These are phyloP conservation scores for Cryptocephalus moraei DNA, from an alignment of 2,888 invertebrate genomes.

Conservation along the genomic window DNA sequence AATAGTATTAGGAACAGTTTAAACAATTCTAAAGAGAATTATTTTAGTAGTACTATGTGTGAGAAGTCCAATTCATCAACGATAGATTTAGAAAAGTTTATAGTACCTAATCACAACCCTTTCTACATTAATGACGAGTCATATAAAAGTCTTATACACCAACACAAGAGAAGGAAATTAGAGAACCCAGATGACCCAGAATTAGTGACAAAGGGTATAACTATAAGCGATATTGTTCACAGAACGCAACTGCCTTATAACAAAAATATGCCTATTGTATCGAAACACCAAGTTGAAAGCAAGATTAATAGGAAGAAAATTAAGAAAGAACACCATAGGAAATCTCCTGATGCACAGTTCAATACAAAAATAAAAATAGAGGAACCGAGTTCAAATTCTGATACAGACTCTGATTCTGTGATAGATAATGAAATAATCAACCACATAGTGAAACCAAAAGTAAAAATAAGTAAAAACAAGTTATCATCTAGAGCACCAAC, in stretches of 20 bases:
- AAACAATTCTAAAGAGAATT: conserved; percentile 31
- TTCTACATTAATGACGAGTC: conserved; percentile 52
- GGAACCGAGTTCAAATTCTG: conserved; percentile 29
- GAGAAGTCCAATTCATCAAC: conserved; percentile 18
- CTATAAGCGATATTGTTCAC: conserved; percentile 57
- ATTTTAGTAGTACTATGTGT: conserved; percentile 40
- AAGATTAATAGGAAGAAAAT: conserved; percentile 22
- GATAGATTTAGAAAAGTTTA: conserved; percentile 36
- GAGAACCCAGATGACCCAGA: conserved; percentile 66
- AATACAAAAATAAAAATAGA: conserved; percentile 6
- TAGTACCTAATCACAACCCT: conserved; percentile 34
- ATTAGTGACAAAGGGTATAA: conserved; percentile 62
- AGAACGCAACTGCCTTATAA: conserved; percentile 37
- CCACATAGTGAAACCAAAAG: conserved; percentile 5
- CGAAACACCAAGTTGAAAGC: conserved; percentile 22
- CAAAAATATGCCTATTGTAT: conserved; percentile 26
- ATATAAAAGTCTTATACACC: conserved; percentile 56
- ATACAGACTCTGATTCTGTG: conserved; percentile 30
- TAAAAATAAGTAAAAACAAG: conserved; percentile 6
- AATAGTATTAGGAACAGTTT: conserved; percentile 35
- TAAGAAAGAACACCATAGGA: conserved; percentile 20
- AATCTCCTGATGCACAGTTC: conserved; percentile 12
- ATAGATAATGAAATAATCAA: conserved; percentile 14
- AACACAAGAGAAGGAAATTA: conserved; percentile 61
- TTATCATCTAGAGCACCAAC: conserved; percentile 5